Evolutionary conservation across 2,888 invertebrate species (phyloP), one percentile per base, ranked within the genome.

Genomic region (Sepiola atlantica): DNA sequence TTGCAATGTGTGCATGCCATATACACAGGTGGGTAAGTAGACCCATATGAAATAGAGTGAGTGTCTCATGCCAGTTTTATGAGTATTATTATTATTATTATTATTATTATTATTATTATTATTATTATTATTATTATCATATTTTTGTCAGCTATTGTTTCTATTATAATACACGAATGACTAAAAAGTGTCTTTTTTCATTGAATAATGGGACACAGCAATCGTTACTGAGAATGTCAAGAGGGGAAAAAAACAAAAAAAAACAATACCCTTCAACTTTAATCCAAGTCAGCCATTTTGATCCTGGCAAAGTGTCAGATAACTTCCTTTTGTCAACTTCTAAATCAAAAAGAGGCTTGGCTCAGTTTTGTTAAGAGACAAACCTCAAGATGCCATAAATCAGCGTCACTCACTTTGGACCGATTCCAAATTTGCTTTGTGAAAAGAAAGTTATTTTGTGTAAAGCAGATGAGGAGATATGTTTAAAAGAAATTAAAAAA

Each of bases 201-300:
- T n/a, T 77, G 77, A 77, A 16, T 77, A 77, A 77, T n/a, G 77
- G 77, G 77, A 77, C 77, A 77, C 12, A 77, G 77, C 77, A 77
- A 77, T n/a, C 10, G 14, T 77, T 16, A 16, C 24, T 12, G 77
- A n/a, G 77, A 77, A 28, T 77, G 77, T n/a, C 28, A 77, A n/a
- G 10, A 77, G 77, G 14, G 8, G 28, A n/a, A n/a, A 77, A 77
- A 12, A 77, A 16, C 28, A 77, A 2, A 77, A n/a, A n/a, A 28
- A 77, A n/a, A 77, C 6, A n/a, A n/a, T n/a, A 14, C 14, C n/a
- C 45, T 45, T 45, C 77, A n/a, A 77, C 24, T n/a, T 77, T 77
- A 77, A n/a, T 77, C n/a, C 77, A 77, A 77, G 77, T 77, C 77
- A 77, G 77, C 77, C 45, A 77, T n/a, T 77, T 77, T 77, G 77